Evolutionary conservation across 2,797 vertebrate genomes (phyloP), one percentile per base, ranked within the genome.

Genomic region (Huso huso): DNA sequence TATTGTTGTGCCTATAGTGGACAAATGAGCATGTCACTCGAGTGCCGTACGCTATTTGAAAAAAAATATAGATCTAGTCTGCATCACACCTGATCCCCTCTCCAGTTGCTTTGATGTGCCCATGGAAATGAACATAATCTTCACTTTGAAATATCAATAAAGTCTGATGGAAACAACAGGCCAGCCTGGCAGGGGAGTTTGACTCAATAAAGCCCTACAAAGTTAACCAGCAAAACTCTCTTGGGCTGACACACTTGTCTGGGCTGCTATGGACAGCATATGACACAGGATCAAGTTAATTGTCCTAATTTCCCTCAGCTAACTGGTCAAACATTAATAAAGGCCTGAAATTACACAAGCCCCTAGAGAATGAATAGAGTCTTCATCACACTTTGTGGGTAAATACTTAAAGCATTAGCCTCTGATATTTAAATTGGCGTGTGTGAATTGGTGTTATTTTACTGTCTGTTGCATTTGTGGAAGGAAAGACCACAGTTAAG

Each of bases 251-350:
- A 72, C 77, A 76, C 84, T 81, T 79, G 84, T 73, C 82, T 77
- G 79, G 82, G 68, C 74, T 80, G 87, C 75, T 86, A 84, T 78
- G 82, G 86, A 89, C 79, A 91, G 85, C 91, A 91, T 92, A 87
- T 89, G 90, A 88, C 83, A 82, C 74, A 52, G 78, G 87, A 86
- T 87, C 82, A 87, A 89, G 83, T 85, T 89, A 91, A 92, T 88
- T 91, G 86, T 86, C 86, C 84, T 86, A 87, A 89, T 82, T 82
- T 87, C 85, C 82, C 79, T 63, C 72, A 77, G 81, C 86, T 86
- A 89, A 90, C 84, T 77, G 84, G 83, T 81, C 79, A 72, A 84
- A 75, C 75, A 84, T 88, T 90, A 90, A 90, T 90, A 91, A 91
- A 90, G 82, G 77, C 83, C 79, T 69, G 68, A 78, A 78, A 81